phyloP scores from a whole-genome alignment of 2,113 vertebrate genomes.

The Nycticryphes semicollaris region DNA sequence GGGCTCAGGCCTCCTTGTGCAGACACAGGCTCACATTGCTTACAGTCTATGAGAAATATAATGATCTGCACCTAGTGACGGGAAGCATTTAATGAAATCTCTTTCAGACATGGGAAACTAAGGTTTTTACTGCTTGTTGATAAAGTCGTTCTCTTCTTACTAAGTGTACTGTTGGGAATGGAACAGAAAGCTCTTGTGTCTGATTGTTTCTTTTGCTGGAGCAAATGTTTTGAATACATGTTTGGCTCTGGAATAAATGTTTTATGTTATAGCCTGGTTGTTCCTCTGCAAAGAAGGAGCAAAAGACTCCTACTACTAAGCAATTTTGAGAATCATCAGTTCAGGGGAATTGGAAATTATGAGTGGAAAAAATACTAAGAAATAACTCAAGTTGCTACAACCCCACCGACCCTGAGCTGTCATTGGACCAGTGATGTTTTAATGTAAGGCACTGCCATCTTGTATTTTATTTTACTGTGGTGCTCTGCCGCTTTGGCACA shows the following conservation, averaged over 20 bases:
- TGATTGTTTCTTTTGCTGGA: conserved; percentile 61
- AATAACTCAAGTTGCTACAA: not conserved
- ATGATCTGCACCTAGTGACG: conserved; percentile 57
- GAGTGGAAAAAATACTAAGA: not conserved
- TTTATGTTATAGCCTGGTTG: conserved; percentile 3
- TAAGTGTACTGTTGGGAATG: conserved; percentile 49
- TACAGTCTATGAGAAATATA: conserved; percentile 41
- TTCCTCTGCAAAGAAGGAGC: not conserved
- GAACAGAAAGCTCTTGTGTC: conserved; percentile 37
- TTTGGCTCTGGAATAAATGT: conserved; percentile 48
- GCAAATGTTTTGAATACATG: conserved; percentile 48
- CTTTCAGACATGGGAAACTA: conserved; percentile 53
- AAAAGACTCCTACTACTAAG: not conserved
- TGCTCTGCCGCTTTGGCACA: not conserved
- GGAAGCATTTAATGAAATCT: conserved; percentile 66
- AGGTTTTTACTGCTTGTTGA: conserved; percentile 58
- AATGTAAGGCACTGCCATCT: not conserved
- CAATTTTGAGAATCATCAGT: not conserved
- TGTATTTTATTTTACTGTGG: not conserved
- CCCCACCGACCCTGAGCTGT: not conserved
- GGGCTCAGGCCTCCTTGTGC: conserved; percentile 12
- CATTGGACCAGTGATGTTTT: not conserved
- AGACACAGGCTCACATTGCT: conserved; percentile 41
- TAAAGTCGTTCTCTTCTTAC: conserved; percentile 57
- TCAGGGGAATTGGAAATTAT: conserved; percentile 1